A percentile compares a stretch with the other conserved stretches of the same genome.
Evolutionary conservation across 2,888 invertebrate species (phyloP).

Genomic region (Willowsia nigromaculata): DNA sequence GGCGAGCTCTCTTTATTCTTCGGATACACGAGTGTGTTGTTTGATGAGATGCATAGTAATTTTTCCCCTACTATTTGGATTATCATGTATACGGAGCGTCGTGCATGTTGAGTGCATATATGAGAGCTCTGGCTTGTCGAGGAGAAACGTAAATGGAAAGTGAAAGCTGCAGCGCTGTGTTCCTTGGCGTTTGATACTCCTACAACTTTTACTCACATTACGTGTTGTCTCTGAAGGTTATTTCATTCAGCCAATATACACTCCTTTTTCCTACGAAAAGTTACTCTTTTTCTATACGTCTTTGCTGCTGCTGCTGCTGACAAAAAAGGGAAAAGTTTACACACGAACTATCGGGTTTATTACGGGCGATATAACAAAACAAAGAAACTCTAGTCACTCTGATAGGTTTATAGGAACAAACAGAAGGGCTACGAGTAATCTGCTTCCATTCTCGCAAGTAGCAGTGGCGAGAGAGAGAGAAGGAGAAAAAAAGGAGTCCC

Average conservation of each 20-base stretch:
- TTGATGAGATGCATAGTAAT: background rate
- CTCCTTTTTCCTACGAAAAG: background rate
- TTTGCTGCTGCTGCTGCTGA: background rate
- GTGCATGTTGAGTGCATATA: background rate
- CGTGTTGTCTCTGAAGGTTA: background rate
- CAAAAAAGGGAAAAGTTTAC: background rate
- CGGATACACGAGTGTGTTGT: background rate
- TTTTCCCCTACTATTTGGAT: no score
- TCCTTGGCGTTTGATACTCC: conserved; percentile 2
- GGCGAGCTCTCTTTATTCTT: background rate
- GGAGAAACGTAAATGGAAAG: background rate
- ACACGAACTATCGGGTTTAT: background rate
- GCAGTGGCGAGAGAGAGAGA: background rate
- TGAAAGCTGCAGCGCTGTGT: background rate
- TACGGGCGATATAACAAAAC: background rate
- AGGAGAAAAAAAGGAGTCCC: background rate
- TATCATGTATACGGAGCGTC: background rate
- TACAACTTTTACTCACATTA: background rate
- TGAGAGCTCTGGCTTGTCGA: background rate
- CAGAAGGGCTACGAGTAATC: no score
- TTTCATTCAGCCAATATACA: background rate
- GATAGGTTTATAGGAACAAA: no score
- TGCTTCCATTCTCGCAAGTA: no score
- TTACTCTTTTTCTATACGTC: background rate
- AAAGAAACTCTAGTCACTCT: background rate